Evolutionary conservation across 2,797 vertebrate genomes (phyloP), one percentile per base, ranked within the genome.

Genomic region (Denticeps clupeoides): DNA sequence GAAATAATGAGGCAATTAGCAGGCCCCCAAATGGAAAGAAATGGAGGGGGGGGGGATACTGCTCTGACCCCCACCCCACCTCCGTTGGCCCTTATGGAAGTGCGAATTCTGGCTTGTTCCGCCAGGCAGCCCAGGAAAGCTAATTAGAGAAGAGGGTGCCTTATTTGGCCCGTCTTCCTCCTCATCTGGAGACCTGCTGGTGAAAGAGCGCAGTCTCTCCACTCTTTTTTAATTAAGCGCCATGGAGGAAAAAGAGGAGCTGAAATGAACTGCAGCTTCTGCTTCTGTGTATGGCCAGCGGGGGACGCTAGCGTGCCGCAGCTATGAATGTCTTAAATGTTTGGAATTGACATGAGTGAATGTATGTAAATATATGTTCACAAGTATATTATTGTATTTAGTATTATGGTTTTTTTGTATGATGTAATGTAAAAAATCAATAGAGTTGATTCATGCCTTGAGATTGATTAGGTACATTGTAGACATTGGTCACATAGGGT

Each of bases 121-220:
- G 73, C 74, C 74, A 71, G 78, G 72, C 65, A 71, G n/a, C 76
- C 72, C 72, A 73, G 70, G 73, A 78, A 81, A 72, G 68, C 56
- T 84, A 82, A 86, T 86, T 84, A 84, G 78, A 83, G 78, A 77
- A 69, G 59, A 72, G 70, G 53, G 71, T 69, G 73, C 74, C 72
- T 74, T 78, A 80, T 83, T 82, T 83, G 82, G 81, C 76, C 68
- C 78, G 71, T 82, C 77, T 84, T 79, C 77, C 80, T 83, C 75
- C 73, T 84, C 81, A 83, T 85, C 78, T 85, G 83, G 80, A 79
- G 74, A 78, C 80, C 81, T 77, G 81, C 80, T 84, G 82, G 75
- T 79, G 61, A 52, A 72, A 76, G 73, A 74, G 75, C 74, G 72
- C 77, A 77, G 73, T 78, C 62, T 72, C 69, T 75, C 73, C 77